Percentiles rank a stretch among this genome's conserved stretches.
phyloP scores from a whole-genome alignment of 1,140 invertebrate species.

The Lucilia sericata region DNA sequence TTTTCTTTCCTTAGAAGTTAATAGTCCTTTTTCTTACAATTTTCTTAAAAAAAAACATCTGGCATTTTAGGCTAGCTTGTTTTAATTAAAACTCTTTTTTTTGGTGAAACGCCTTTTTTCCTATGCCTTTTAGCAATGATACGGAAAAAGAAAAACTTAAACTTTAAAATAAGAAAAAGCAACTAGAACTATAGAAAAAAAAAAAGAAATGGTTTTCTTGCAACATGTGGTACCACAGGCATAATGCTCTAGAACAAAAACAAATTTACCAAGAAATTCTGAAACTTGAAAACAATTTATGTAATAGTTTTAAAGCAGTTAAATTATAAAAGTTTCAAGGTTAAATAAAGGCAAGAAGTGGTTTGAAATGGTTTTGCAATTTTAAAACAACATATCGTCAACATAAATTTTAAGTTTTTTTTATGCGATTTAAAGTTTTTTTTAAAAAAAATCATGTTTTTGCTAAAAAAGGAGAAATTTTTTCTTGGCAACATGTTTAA shows the following conservation, averaged over 20 bases:
- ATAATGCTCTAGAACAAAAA: not conserved
- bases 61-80: not conserved
- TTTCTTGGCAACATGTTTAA: not conserved
- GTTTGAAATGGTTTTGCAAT: not conserved
- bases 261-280: too few species aligned
- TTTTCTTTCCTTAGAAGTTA: too few species aligned
- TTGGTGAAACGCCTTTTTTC: not conserved
- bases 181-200: not conserved
- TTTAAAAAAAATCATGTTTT: too few species aligned
- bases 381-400: not conserved
- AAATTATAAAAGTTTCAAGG: too few species aligned
- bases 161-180: not conserved
- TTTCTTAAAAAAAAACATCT: not conserved
- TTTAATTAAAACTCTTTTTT: conserved; percentile 18
- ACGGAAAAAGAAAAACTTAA: not conserved
- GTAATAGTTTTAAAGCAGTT: too few species aligned
- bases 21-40: too few species aligned
- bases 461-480: not conserved
- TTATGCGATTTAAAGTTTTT: too few species aligned
- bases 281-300: too few species aligned
- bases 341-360: too few species aligned
- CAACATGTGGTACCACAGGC: not conserved
- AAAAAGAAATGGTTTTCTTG: not conserved
- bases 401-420: not conserved
- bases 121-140: not conserved